A percentile compares a stretch with the other conserved stretches of the same genome.
Conservation (phyloP, 1,140 invertebrate genomes). For the Liolophura sinensis region DNA sequence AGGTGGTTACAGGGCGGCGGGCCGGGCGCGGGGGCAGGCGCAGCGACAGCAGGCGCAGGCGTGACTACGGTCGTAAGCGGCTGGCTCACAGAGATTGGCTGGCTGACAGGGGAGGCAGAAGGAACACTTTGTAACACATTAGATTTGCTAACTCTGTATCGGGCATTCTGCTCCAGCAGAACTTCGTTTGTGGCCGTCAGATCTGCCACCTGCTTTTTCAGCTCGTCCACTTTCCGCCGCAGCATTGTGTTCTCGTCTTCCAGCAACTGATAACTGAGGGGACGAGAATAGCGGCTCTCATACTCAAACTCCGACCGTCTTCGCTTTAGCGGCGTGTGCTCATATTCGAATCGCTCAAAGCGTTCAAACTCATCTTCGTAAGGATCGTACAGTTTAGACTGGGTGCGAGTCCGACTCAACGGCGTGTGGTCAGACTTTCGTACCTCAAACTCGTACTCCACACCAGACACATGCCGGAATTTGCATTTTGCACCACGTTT, state of each 20-base stretch:
- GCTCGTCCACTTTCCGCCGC: conserved; percentile 72
- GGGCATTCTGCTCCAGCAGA: conserved; percentile 79
- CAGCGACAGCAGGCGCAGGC: conserved; percentile 24
- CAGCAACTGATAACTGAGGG: conserved; percentile 56
- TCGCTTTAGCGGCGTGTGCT: conserved; percentile 11
- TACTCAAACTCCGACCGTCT: conserved; percentile 15
- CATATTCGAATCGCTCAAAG: conserved; percentile 39
- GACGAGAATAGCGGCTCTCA: conserved; percentile 22
- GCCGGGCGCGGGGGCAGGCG: conserved; percentile 14
- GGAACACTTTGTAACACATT: conserved; percentile 26
- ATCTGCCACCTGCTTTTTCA: conserved; percentile 73
- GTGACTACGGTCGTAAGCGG: conserved; percentile 28
- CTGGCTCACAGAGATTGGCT: conserved; percentile 23
- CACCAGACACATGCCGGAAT: conserved; percentile 43
- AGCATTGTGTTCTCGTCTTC: conserved; percentile 76
- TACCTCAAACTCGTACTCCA: conserved; percentile 37
- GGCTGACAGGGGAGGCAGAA: conserved; percentile 5
- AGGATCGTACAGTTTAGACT: conserved; percentile 17
- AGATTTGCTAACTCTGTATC: conserved; percentile 68
- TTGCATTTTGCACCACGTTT: conserved; percentile 61
- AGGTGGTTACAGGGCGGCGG: conserved; percentile 30
- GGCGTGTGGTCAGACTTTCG: conserved; percentile 22
- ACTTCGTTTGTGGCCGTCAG: conserved; percentile 81
- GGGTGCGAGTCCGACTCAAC: conserved; percentile 7
- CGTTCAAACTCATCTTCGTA: conserved; percentile 34